phyloP scores from a whole-genome alignment of 1,140 invertebrate genomes.

The Zaprionus camerounensis region DNA sequence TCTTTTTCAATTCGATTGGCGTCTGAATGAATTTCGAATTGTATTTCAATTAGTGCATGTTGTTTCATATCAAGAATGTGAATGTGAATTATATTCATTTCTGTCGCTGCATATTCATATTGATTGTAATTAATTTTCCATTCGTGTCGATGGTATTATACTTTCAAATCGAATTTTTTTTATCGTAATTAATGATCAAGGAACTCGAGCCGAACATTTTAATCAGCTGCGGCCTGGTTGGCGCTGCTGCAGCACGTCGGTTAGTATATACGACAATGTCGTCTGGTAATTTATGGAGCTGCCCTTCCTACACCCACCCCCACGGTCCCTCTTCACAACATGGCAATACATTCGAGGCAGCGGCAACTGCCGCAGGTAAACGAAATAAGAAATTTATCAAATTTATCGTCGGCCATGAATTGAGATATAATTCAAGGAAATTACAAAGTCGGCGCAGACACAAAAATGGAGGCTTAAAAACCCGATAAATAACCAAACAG shows the following conservation, averaged over 20 bases:
- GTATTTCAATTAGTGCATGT: constrained; percentile 57
- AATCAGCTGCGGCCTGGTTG: constrained; percentile 54
- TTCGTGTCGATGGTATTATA: constrained; percentile 60
- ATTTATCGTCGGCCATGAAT: constrained; percentile 75
- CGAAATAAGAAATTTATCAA: constrained; percentile 78
- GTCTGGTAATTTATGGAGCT: constrained; percentile 67
- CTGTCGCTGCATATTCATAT: constrained; percentile 31
- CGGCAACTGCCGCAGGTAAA: constrained; percentile 55
- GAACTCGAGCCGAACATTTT: constrained; percentile 72
- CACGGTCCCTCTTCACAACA: constrained; percentile 14
- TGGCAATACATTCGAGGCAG: constrained; percentile 41
- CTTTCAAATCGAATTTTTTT: constrained; percentile 60
- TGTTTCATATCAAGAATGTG: constrained; percentile 42
- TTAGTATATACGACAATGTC: constrained; percentile 40
- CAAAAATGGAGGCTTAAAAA: constrained; percentile 77
- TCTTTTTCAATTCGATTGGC: background rate
- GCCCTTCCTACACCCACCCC: constrained; percentile 4
- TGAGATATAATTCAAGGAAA: constrained; percentile 79
- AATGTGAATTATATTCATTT: constrained; percentile 43
- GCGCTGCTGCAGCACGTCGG: background rate
- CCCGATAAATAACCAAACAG: constrained; percentile 63
- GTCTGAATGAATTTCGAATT: constrained; percentile 32
- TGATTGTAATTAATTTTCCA: constrained; percentile 68
- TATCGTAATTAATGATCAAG: constrained; percentile 70
- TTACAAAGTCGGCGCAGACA: constrained; percentile 63